phyloP scores from a whole-genome alignment of 2,797 vertebrate genomes.

The Euthynnus affinis region DNA sequence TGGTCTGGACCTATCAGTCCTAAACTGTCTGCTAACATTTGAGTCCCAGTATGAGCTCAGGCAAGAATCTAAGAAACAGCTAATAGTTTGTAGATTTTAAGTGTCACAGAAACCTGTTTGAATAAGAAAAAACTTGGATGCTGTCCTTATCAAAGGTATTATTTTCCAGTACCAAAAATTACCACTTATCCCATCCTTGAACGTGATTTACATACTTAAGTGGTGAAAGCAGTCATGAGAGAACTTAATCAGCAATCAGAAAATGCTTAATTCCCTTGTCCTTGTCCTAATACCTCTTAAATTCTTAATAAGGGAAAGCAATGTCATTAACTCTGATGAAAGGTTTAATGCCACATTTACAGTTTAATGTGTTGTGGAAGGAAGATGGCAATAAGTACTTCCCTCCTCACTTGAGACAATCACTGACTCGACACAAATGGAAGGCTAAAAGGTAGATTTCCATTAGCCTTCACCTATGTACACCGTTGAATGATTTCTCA shows the following conservation, averaged over 20 bases:
- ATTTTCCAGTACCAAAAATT: background rate
- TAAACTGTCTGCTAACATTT: too few species aligned
- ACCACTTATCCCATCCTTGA: background rate
- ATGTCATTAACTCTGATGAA: constrained; percentile 69
- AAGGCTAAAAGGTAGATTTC: constrained; percentile 59
- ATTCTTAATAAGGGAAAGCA: constrained; percentile 57
- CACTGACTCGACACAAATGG: constrained; percentile 50
- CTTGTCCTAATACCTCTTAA: constrained; percentile 69
- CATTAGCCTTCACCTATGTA: constrained; percentile 51
- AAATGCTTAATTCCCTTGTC: constrained; percentile 54
- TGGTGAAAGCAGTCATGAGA: constrained; percentile 14
- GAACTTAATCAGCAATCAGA: constrained; percentile 47
- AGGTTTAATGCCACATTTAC: constrained; percentile 74
- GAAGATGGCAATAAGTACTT: constrained; percentile 47
- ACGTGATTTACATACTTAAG: constrained; percentile 26
- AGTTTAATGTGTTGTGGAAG: constrained; percentile 68
- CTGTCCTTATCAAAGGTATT: background rate
- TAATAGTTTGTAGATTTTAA: background rate
- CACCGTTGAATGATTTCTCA: constrained; percentile 43
- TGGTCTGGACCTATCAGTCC: background rate
- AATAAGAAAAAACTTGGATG: background rate
- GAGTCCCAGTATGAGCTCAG: background rate
- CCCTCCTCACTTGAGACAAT: constrained; percentile 39
- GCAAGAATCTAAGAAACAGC: background rate
- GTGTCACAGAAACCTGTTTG: background rate